Evolutionary conservation across 1,140 invertebrate genomes (phyloP).

Genomic region (Zaprionus nigranus): DNA sequence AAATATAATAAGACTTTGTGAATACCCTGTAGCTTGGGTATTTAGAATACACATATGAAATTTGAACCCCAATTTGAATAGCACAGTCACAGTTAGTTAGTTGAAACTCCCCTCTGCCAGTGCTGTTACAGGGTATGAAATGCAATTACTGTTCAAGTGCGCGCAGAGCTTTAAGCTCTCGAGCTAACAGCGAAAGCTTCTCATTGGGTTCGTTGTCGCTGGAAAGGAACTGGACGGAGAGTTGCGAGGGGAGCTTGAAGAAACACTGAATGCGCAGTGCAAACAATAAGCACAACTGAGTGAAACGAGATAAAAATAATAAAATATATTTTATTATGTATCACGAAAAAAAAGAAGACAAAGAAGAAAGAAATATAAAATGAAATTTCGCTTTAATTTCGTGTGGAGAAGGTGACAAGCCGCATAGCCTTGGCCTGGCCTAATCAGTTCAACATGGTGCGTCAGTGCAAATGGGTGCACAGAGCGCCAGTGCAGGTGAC

Average conservation of each 20-base stretch:
- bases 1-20: no score
- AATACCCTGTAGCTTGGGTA: no score
- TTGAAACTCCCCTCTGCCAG: neutral
- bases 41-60: no score
- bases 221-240: neutral
- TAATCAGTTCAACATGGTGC: conserved; percentile 33
- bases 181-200: neutral
- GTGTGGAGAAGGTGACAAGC: neutral
- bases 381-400: conserved; percentile 6
- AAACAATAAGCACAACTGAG: conserved; percentile 10
- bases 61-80: no score
- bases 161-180: neutral
- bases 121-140: neutral
- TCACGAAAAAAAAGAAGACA: neutral
- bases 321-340: conserved; percentile 9
- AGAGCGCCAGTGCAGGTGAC: neutral
- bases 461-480: neutral
- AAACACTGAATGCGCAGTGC: conserved; percentile 17
- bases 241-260: neutral
- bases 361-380: neutral
- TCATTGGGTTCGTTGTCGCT: neutral
- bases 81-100: no score
- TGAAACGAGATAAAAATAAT: conserved; percentile 15
- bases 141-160: neutral
- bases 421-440: conserved; percentile 4